A percentile compares a stretch with the other conserved stretches of the same genome.
Evolutionary conservation across 2,113 vertebrate genomes (phyloP).

Genomic region (Anoplopoma fimbria): DNA sequence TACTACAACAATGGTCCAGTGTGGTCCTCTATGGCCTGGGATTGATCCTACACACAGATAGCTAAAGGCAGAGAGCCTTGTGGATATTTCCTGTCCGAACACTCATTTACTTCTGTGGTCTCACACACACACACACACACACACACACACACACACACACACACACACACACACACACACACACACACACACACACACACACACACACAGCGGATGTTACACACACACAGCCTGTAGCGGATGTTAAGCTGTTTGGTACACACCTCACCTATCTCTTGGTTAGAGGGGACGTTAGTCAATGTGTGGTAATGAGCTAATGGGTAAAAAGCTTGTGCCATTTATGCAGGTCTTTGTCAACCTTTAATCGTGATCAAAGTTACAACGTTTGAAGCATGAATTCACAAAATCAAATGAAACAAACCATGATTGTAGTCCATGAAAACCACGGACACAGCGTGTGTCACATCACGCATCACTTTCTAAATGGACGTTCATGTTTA

Average conservation of each 20-base stretch:
- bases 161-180: conserved; percentile 19
- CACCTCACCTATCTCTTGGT: conserved; percentile 25
- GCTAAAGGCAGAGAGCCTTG: conserved; percentile 10
- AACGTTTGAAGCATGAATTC: conserved; percentile 6
- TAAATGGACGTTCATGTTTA: neutral
- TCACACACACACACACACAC: conserved; percentile 17
- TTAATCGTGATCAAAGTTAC: conserved; percentile 42
- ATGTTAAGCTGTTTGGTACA: conserved; percentile 33
- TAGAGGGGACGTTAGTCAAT: conserved; percentile 22
- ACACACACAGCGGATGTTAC: too few species aligned
- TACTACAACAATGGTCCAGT: conserved; percentile 73
- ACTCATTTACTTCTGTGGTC: conserved; percentile 11
- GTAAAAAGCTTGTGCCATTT: conserved; percentile 23
- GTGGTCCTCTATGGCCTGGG: conserved; percentile 42
- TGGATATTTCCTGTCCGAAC: conserved; percentile 55
- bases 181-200: conserved; percentile 17
- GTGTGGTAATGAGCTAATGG: conserved; percentile 44
- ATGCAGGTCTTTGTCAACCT: conserved; percentile 9
- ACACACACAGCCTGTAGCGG: conserved; percentile 2
- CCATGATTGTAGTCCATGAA: neutral
- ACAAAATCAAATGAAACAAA: neutral
- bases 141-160: conserved; percentile 28
- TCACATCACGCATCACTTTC: neutral
- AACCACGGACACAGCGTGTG: neutral
- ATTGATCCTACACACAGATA: conserved; percentile 67